Base-by-base conservation (phyloP, 1,140 invertebrate species). In the Forficula auricularia region DNA sequence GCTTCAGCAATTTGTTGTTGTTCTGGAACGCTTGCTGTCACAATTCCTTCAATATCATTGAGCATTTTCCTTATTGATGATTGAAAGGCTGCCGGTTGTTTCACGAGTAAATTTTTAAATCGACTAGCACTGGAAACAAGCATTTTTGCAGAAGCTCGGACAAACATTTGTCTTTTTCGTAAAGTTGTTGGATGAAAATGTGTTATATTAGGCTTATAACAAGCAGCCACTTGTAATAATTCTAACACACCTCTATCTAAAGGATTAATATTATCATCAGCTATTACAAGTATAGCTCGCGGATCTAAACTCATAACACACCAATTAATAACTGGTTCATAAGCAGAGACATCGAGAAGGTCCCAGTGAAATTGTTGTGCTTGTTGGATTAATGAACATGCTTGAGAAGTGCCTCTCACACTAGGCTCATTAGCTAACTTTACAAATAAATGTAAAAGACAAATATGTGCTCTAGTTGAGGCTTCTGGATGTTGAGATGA, bases 271-370 rank as follows among this genome's bases (percentile, higher is more conserved):
- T 59, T 55, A 37, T 57, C 64, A 43, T 50, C 57, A 45, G 60
- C 63, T 30, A 62, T 50, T 50, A 51, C 55, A 2, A 85, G 62
- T 22, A 83, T 68, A 47, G 80, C 76, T 42, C 67, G 61, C 0
- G 79, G 73, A 61, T 86, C 79, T 57, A 75, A 78, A 37, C 73
- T 77, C 67, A 77, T 77, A 2, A 83, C 70, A 47, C 80, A 77
- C 79, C 79, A 84, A 52, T 79, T 79, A 40, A 80, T 66, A 14
- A 81, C 65, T 40, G 72, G 67, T 52, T 82, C 76, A 48, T 75
- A 74, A 18, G 67, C 66, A 8, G 59, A 57, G n/a, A 72, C 70
- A 45, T 79, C 77, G 6, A 85, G 59, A 22, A 72, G 55, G 45
- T 73, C 64, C 82, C 82, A 86, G 1, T 75, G 64, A 57, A 77